Evolutionary conservation across 1,140 invertebrate genomes (phyloP), one percentile per base, ranked within the genome.

Genomic region (Scaptomyza hsui): DNA sequence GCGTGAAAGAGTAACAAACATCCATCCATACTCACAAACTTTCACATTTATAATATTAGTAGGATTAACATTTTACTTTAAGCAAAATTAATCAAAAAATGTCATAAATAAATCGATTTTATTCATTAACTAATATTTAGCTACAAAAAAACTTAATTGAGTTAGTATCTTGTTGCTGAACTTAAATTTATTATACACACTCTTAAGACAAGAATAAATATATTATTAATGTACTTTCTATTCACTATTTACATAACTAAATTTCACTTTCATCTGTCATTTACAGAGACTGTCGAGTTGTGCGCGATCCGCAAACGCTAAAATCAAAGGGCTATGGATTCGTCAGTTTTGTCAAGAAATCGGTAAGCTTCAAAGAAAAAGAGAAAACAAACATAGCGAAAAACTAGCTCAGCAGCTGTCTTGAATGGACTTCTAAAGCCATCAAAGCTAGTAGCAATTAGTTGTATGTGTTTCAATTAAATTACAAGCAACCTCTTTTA

Each of bases 301-400:
- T 99, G 47, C 94, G 98, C 89, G 99, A 99, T 93, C 98, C 98
- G 64, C 97, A 99, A 92, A 99, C 99, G 21, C 94, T 98, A 80
- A 99, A 99, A 94, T 99, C 98, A 56, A 99, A 99, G 93, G 99
- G 99, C 71, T 99, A 99, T 94, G 99, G 98, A 41, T 99, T 99
- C 93, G 98, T 99, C n/a, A 99, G 98, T 10, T 99, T 99, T 93
- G 95, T 99, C 71, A 99, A 99, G 93, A 99, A 99, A 94, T 95
- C 97, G 92, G 97, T 98, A 93, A 96, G 96, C 94, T 48, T 12
- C 6, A 29, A 7, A 70, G 3, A 39, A 6, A 19, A 49, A 26
- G 41, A 59, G n/a, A 29, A 13, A 32, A 62, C 41, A 39, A 61
- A 15, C 35, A 29, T 2, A 29, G 9, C 26, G 6, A 29, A 29